These are phyloP conservation scores for Drosophila micromelanica DNA, from an alignment of 1,140 invertebrate genomes.

Conservation along the genomic window DNA sequence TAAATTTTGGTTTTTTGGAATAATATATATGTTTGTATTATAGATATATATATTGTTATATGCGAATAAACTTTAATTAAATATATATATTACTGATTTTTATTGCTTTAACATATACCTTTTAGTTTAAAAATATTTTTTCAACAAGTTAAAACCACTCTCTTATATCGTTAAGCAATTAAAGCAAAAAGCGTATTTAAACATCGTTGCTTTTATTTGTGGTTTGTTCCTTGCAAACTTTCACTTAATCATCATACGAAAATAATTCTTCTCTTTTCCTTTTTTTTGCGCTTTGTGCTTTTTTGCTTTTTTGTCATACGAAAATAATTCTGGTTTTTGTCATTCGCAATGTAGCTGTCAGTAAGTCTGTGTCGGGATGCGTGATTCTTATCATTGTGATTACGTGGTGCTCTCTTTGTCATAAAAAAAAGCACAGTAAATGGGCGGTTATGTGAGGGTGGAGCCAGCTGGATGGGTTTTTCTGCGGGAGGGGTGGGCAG, in stretches of 20 bases:
- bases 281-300: too few relatives aligned
- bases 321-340: slow-evolving; percentile 25
- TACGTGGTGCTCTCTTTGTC: slow-evolving; percentile 67
- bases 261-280: slow-evolving; percentile 7
- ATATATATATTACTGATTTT: too few relatives aligned
- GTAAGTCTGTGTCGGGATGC: slow-evolving; percentile 52
- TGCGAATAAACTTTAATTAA: too few relatives aligned
- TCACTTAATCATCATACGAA: slow-evolving; percentile 52
- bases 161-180: too few relatives aligned
- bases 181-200: slow-evolving; percentile 9
- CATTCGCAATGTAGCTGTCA: slow-evolving; percentile 21
- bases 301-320: slow-evolving; percentile 14
- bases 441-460: slow-evolving; percentile 4
- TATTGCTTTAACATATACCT: too few relatives aligned
- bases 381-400: slow-evolving; percentile 79
- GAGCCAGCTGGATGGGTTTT: neutral
- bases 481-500: too few relatives aligned
- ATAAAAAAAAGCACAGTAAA: slow-evolving; percentile 56
- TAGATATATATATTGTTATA: too few relatives aligned
- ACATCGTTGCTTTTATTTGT: neutral
- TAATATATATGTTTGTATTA: too few relatives aligned
- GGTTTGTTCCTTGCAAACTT: slow-evolving; percentile 24
- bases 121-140: too few relatives aligned
- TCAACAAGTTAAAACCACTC: too few relatives aligned
- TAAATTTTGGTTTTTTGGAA: too few relatives aligned